Evolutionary conservation across 1,140 invertebrate genomes (phyloP), one percentile per base, ranked within the genome.

Genomic region (Drosophila navojoa): DNA sequence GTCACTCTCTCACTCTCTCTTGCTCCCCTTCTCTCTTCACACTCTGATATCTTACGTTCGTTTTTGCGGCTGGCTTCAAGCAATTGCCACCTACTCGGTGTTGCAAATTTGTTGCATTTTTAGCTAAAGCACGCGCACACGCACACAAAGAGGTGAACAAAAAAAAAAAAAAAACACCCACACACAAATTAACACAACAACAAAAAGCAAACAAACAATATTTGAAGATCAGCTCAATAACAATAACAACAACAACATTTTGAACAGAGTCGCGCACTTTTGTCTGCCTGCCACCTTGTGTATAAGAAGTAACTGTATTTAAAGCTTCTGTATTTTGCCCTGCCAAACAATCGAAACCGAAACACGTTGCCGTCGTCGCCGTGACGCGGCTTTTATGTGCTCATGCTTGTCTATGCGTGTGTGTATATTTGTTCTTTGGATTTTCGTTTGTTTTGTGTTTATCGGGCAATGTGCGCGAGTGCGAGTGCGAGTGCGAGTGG

Each of bases 301-400:
- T 27, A 45, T 32, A 40, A 53, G 49, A 70, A 70, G 13, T 62
- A 54, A 54, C 59, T 54, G 49, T 66, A 71, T 71, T 45, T 70
- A 19, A 54, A 53, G 42, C 67, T 55, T 57, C 35, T 62, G 54
- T 49, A 70, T 49, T 70, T 63, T 44, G 35, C 49, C 11, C 29
- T 60, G 55, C 63, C 66, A 70, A 73, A 69, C 71, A 70, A 74
- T 45, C 67, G 59, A 70, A 32, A 62, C 50, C 42, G 66, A 70
- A 73, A 73, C 63, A 68, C 71, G 64, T 67, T 72, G 70, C 55
- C 47, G 70, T 38, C 57, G 57, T 45, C 42, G 62, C 38, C 45
- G 53, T 57, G 57, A 59, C 57, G 57, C 57, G 57, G 57, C n/a
- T 49, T 55, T 52, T 54, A 49, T 35, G 35, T 38, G 32, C 7